Evolutionary conservation across 2,113 vertebrate genomes (phyloP), one percentile per base, ranked within the genome.

Genomic region (Lepus americanus): DNA sequence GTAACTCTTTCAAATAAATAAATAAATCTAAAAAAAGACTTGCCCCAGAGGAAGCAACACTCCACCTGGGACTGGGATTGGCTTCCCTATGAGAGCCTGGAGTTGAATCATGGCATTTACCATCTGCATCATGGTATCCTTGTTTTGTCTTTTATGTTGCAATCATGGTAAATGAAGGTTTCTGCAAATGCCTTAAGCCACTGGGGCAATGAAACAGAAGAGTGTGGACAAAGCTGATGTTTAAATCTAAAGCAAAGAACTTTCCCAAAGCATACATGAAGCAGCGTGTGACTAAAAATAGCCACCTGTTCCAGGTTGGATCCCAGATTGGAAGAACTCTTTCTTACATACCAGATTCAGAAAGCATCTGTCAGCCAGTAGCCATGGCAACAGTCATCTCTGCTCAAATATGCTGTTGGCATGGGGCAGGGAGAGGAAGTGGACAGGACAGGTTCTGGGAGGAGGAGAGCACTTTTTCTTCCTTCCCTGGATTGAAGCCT

Each of bases 261-360:
- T 94, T 94, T 69, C 87, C 59, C 80, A 70, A 94, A 49, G 74
- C 74, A 79, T 59, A 51, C 36, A 67, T 96, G 89, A 82, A 78
- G 82, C 70, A 72, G 72, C 20, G 1, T 90, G 55, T 89, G 88
- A 66, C 88, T 97, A 97, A 97, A 97, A 96, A 97, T 97, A 97
- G 85, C 73, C 73, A 95, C 77, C 80, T 94, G 88, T 96, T 97
- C 82, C 95, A 94, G 97, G 97, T 97, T 20, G 19, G 83, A 95
- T 89, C 92, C 85, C 90, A 96, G 90, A 96, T 79, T 95, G 90
- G 94, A 92, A 92, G 81, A 97, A 92, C 85, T 95, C 72, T 92
- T 95, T 67, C 90, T 95, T 92, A 94, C 36, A 87, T 92, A 67
- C 92, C 80, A 91, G 70, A 97, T 86, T 96, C 95, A 94, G 77